Evolutionary conservation across 92 coral and sea anemone genomes (phyloP), one percentile per base, ranked within the genome.

Genomic region (Bergia sp.): DNA sequence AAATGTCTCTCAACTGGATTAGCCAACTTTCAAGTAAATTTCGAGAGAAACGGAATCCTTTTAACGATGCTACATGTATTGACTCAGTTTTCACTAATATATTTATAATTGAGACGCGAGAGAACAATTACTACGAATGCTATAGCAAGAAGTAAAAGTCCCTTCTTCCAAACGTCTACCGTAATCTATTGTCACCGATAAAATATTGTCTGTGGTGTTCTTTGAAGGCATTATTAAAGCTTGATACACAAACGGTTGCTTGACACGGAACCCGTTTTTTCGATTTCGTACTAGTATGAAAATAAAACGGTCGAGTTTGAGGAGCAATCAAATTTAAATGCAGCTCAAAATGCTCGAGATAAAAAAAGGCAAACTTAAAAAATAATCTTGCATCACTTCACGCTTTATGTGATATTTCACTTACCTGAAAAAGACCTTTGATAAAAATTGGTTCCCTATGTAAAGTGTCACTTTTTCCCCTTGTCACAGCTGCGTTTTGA

Each of bases 151-250:
- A 29, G 8, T 72, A 20, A 72, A 38, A 76, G 80, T 76, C 53
- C 0, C 12, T 76, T 18, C 16, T 76, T 41, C 79, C 16, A 15
- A 21, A 13, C 37, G 5, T 20, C 0, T 61, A 21, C 69, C 29
- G 69, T 61, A 61, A 61, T 6, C 69, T 61, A 18, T 3, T 18
- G 29, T 61, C 69, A 61, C 69, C 20, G 29, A 61, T 61, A 76
- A 76, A 76, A 76, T 23, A 76, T 74, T 74, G 78, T 74, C 8
- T 74, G 78, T 76, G 45, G 21, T 76, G 13, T 18, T 76, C 80
- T 11, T 44, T 18, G 16, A 73, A 38, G 40, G 77, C n/a, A 7
- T 20, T 20, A 61, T 61, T 13, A 21, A 61, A 61, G 8, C 69
- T 16, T 61, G 79, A 18, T 76, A 76, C n/a, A 76, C 77, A 8